Base-by-base conservation (phyloP, 1,140 invertebrate genomes). In the Parasteatoda tepidariorum region DNA sequence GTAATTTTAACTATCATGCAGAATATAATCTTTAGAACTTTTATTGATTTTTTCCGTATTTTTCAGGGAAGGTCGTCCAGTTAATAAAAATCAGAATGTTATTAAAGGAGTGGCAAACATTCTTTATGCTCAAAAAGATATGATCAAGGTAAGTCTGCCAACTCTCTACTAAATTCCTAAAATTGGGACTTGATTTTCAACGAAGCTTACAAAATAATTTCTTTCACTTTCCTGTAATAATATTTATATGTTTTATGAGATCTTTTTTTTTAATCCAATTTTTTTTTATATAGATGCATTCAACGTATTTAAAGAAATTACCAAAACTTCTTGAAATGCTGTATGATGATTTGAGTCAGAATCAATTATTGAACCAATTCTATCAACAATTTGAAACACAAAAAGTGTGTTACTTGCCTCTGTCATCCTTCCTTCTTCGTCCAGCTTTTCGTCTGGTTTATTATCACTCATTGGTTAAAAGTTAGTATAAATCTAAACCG, bases 361-460 rank as follows among this genome's bases (percentile, higher is more conserved):
- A 94, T 74, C 90, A 91, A 79, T 90, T 91, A 22, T 96, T 97
- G 89, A 94, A 95, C 85, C 92, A 93, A 85, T 87, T 95, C 3
- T 96, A 95, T 87, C 91, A 93, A 33, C 94, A 95, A 41, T 96
- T 97, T 89, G 96, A 97, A 88, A 91, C 92, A 31, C 93, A 95
- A 87, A 94, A 95, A 89, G 91, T 96, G 48, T 95, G 94, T 87
- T 95, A 95, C 87, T 90, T 98, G 74, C 96, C 97, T 62, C 90
- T 98, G 38, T 94, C 94, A 18, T 93, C 93, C 26, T 94, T 98
- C 87, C 90, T 98, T 24, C 89, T 98, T 66, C 96, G 97, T 87
- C 97, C 97, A 38, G 91, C 97, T 57, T 96, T 97, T 89, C 91
- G 96, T 66, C 89, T 98, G 61, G 90, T 97, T 31, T 96, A 97